Evolutionary conservation across 2,797 vertebrate species (phyloP).

Genomic region (Trichosurus vulpecula): DNA sequence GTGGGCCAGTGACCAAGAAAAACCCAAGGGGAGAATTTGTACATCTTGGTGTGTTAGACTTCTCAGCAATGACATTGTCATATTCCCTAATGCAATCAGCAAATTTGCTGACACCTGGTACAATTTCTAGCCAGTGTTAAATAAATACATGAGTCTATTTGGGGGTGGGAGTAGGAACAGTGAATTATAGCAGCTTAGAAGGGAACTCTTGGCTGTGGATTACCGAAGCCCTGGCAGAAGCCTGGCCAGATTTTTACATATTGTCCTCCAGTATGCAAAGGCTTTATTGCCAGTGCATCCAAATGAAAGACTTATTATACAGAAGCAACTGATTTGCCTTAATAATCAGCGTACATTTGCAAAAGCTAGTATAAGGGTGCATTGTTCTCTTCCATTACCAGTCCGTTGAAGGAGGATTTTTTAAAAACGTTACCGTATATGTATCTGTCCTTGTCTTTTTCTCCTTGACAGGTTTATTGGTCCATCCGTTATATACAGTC

Average conservation of each 20-base stretch:
- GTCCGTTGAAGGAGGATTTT: rapidly evolving
- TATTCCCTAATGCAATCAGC: not conserved
- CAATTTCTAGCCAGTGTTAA: not conserved
- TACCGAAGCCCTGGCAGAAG: not conserved
- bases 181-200: not conserved
- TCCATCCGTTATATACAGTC: not conserved
- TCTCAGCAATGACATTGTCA: not conserved
- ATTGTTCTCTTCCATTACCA: not conserved
- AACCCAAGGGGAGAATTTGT: not conserved
- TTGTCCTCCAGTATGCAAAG: not conserved
- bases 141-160: not conserved
- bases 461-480: rapidly evolving
- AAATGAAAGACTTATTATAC: rapidly evolving
- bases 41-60: not conserved
- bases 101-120: not conserved
- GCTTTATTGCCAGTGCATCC: not conserved
- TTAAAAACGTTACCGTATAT: not conserved
- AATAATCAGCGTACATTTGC: not conserved
- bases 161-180: not conserved
- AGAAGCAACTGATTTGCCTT: not conserved
- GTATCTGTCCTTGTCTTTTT: not conserved
- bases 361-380: not conserved
- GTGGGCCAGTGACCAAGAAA: not conserved
- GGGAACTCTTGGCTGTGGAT: not conserved
- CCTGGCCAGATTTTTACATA: not conserved